Conservation (phyloP, 1,140 invertebrate genomes). For the Panonychus citri region DNA sequence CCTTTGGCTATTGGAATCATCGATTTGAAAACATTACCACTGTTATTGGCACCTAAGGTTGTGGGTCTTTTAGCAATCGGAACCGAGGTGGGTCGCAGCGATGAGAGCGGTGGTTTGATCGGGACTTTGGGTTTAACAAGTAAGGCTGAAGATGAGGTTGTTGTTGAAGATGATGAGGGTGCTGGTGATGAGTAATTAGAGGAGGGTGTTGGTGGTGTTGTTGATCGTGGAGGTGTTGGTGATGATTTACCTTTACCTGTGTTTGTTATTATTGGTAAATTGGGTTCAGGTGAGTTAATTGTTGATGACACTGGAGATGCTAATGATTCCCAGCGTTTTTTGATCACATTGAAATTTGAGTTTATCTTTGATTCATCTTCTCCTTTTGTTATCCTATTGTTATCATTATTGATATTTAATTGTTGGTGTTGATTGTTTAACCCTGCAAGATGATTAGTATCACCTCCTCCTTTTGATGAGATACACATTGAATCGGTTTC, state of each 20-base stretch:
- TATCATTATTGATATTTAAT: neutral
- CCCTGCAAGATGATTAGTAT: no score
- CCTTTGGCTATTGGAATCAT: constrained; percentile 2
- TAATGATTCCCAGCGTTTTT: constrained; percentile 6
- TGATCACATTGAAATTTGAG: neutral
- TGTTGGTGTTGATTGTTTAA: no score
- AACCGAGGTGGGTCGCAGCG: neutral
- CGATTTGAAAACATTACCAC: neutral
- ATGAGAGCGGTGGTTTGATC: neutral
- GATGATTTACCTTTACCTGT: neutral
- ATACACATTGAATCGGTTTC: neutral
- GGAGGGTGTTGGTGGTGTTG: neutral
- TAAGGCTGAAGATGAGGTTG: neutral
- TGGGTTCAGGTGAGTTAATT: neutral
- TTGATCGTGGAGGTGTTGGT: neutral
- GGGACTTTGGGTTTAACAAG: neutral
- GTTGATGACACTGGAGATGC: neutral
- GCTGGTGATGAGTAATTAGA: no score
- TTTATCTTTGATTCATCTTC: neutral
- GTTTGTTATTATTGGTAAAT: neutral
- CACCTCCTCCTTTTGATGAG: no score
- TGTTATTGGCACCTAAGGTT: neutral
- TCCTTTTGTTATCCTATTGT: neutral
- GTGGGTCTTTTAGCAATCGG: neutral
- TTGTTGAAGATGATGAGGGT: neutral